These are phyloP conservation scores for Eupithecia insigniata DNA, from an alignment of 2,888 invertebrate genomes.

Conservation along the genomic window DNA sequence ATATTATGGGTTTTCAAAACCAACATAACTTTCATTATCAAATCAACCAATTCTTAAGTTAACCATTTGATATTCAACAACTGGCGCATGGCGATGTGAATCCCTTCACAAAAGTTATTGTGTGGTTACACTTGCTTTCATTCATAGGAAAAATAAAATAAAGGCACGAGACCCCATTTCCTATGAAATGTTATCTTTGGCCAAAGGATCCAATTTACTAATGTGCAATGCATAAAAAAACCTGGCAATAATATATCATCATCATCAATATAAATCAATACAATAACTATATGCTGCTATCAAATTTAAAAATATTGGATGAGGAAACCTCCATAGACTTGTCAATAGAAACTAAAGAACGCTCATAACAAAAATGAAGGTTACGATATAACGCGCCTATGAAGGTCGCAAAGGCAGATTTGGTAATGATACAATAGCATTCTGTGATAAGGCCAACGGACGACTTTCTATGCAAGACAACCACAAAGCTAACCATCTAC, in stretches of 20 bases:
- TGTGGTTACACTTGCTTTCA: neutral
- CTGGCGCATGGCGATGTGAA: neutral
- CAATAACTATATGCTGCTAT: too few relatives aligned
- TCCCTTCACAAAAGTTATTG: neutral
- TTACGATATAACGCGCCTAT: too few relatives aligned
- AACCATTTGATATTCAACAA: neutral
- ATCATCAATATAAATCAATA: too few relatives aligned
- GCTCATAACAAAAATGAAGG: too few relatives aligned
- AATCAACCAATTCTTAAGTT: neutral
- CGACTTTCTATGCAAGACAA: constrained; percentile 40
- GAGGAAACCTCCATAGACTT: neutral
- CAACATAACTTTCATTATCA: neutral
- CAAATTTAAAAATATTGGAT: neutral
- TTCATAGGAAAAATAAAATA: too few relatives aligned
- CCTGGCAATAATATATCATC: neutral
- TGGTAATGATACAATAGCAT: neutral
- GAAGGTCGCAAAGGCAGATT: neutral
- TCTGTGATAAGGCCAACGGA: neutral
- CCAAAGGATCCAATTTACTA: neutral
- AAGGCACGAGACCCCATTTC: neutral
- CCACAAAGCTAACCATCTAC: constrained; percentile 51
- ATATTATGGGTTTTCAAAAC: neutral
- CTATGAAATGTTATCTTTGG: too few relatives aligned
- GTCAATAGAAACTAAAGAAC: too few relatives aligned
- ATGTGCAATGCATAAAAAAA: neutral